Base-by-base conservation (phyloP, 2,888 invertebrate species). In the Limenitis camilla region DNA sequence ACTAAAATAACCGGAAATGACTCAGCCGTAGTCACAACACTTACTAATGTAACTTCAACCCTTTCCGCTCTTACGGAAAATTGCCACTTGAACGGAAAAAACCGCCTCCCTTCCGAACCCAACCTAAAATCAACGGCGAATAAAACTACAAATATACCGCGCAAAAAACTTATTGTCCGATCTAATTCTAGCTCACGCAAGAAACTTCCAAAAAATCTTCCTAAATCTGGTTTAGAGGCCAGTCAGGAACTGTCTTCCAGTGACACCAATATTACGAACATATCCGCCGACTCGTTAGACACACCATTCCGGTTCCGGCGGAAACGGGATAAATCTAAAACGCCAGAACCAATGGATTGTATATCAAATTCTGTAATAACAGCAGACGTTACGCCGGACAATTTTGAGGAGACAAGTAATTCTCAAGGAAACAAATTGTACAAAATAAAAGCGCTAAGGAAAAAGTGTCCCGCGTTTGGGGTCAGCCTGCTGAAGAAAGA, bases 371-470 rank as follows among this genome's bases (percentile, higher is more conserved):
- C 85, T 0, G 69, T 83, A 0, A 81, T 85, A 39, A 81, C 85
- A 0, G 76, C 86, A 2, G 87, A 87, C 56, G 85, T 82, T 0
- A 82, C 85, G 0, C 81, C 84, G 0, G 88, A 86, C 7, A 84
- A 86, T 43, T 80, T 65, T 10, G 88, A 88, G 28, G 88, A 88
- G 58, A 78, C 82, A 0, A 78, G 72, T 38, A 84, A 88, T 56
- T 88, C 88, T 0, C 88, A 88, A 65, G 88, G 88, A 0, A 87
- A 87, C 56, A 86, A 86, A 56, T 60, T 88, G 6, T 88, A 86
- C 60, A 88, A 87, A 55, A 88, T 88, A 28, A 88, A 88, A 61
- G 88, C 88, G 27, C 58, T 87, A 41, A 65, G 88, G 38, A 86
- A 86, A 66, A 88, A 86, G 61, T 82, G 81, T 47, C 86, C 85